phyloP scores from a whole-genome alignment of 2,797 vertebrate species.

The Pseudochromis fuscus region DNA sequence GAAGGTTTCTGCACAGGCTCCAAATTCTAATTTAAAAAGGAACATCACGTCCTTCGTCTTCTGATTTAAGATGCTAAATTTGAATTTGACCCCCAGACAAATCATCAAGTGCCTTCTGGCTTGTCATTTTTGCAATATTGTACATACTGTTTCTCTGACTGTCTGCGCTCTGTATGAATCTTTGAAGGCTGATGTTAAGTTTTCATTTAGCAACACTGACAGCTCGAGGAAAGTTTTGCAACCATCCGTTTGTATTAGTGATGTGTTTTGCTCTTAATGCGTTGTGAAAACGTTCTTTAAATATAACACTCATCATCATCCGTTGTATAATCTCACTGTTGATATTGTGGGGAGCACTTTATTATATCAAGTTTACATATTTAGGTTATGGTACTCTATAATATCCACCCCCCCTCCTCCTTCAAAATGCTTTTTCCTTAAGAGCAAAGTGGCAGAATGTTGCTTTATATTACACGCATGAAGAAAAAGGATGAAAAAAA shows the following conservation, averaged over 20 bases:
- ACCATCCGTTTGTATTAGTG: constrained; percentile 59
- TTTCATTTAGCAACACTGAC: constrained; percentile 53
- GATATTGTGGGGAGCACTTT: constrained; percentile 79
- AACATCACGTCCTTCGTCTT: constrained; percentile 31
- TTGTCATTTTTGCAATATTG: constrained; percentile 74
- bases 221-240: constrained; percentile 59
- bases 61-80: constrained; percentile 54
- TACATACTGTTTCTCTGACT: constrained; percentile 53
- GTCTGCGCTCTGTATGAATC: constrained; percentile 19
- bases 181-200: constrained; percentile 52
- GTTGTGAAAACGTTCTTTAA: constrained; percentile 56
- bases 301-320: constrained; percentile 47
- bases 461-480: constrained; percentile 68
- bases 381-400: constrained; percentile 61
- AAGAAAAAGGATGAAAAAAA: constrained; percentile 44
- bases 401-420: constrained; percentile 57
- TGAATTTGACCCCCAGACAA: constrained; percentile 59
- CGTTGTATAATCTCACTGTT: constrained; percentile 69
- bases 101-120: constrained; percentile 84
- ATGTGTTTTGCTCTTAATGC: constrained; percentile 63
- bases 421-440: constrained; percentile 44
- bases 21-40: constrained; percentile 20
- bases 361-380: constrained; percentile 78
- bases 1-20: constrained; percentile 19
- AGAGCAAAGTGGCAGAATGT: constrained; percentile 47